These are phyloP conservation scores for Acipenser ruthenus DNA, from an alignment of 2,797 vertebrate genomes.

Conservation along the genomic window DNA sequence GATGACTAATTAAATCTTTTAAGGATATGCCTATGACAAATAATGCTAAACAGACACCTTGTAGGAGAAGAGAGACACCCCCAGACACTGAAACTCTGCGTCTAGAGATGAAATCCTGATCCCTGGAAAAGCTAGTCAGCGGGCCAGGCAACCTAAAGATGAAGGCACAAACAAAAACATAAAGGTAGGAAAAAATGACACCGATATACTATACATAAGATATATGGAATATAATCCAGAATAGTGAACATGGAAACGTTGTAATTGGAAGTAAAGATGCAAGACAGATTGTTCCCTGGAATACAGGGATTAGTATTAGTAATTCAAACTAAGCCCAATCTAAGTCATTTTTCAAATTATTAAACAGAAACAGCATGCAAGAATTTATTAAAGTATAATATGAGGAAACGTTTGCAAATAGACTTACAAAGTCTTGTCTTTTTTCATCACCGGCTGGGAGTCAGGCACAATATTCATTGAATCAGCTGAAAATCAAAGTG, in stretches of 20 bases:
- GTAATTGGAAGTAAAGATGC: too few species aligned
- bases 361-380: too few species aligned
- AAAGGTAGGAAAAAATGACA: not conserved
- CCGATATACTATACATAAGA: too few species aligned
- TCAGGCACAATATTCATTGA: conserved; percentile 57
- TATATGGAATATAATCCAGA: too few species aligned
- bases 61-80: conserved; percentile 20
- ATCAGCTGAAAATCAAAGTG: conserved; percentile 51
- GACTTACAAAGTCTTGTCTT: conserved; percentile 60
- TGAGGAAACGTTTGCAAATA: not conserved
- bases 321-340: too few species aligned
- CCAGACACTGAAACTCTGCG: conserved; percentile 49
- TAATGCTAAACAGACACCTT: not conserved
- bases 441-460: conserved; percentile 52
- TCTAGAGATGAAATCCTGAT: conserved; percentile 12
- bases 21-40: too few species aligned
- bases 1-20: too few species aligned
- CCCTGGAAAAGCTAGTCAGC: conserved; percentile 24
- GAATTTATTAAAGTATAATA: too few species aligned
- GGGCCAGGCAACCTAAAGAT: conserved; percentile 23
- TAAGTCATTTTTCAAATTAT: too few species aligned
- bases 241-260: too few species aligned
- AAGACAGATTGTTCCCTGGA: too few species aligned
- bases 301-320: too few species aligned
- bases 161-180: not conserved